Evolutionary conservation across 1,140 invertebrate genomes (phyloP).

Genomic region (Brachionus sp.): DNA sequence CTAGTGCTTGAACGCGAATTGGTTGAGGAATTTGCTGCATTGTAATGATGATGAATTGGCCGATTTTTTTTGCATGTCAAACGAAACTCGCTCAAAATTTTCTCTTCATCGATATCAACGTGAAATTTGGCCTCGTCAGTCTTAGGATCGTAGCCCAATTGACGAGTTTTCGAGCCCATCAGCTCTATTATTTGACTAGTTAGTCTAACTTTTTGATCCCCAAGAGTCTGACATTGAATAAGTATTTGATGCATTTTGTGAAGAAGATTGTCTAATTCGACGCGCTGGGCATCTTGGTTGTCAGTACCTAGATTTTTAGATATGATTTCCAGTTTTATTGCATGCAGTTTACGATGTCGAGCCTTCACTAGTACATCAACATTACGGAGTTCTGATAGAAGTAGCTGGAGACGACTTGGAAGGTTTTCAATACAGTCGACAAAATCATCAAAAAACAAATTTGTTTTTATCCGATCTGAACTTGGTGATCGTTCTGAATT

Average conservation of each 20-base stretch:
- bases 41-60: slow-evolving; percentile 14
- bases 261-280: neutral
- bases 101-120: slow-evolving; percentile 36
- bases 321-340: neutral
- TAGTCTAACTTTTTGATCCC: slow-evolving; percentile 29
- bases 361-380: slow-evolving; percentile 17
- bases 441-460: slow-evolving; percentile 3
- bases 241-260: slow-evolving; percentile 8
- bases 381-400: neutral
- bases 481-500: neutral
- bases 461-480: neutral
- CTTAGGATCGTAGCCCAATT: slow-evolving; percentile 16
- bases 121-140: slow-evolving; percentile 6
- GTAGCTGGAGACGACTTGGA: neutral
- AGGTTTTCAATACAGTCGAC: slow-evolving; percentile 37
- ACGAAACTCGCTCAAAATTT: slow-evolving; percentile 20
- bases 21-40: neutral
- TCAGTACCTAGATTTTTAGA: neutral
- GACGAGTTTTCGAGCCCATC: neutral
- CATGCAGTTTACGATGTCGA: neutral
- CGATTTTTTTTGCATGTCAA: slow-evolving; percentile 12
- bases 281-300: neutral
- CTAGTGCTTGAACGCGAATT: neutral
- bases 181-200: slow-evolving; percentile 20
- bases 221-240: slow-evolving; percentile 33